Conservation (phyloP, 2,888 invertebrate species). For the Rhagophthalmus giganteus region DNA sequence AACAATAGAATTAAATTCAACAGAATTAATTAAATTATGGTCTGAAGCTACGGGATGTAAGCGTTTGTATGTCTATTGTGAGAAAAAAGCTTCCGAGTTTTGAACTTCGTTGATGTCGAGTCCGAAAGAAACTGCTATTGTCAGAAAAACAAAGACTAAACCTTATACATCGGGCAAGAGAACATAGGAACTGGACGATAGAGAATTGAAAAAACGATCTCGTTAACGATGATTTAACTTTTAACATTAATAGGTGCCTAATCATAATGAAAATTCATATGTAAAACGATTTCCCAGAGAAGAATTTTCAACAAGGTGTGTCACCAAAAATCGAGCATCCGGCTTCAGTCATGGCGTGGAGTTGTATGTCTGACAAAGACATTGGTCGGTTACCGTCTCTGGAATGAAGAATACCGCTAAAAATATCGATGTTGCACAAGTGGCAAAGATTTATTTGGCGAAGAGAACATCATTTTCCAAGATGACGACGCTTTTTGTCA, state of each 20-base stretch:
- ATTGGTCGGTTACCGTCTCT: too few species aligned
- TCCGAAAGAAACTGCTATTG: neutral
- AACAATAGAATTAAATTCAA: constrained; percentile 1
- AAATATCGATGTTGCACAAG: too few species aligned
- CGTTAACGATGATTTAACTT: neutral
- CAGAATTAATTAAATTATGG: neutral
- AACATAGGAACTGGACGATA: constrained; percentile 1
- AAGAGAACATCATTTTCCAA: constrained; percentile 3
- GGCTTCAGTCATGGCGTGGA: too few species aligned
- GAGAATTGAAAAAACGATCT: neutral
- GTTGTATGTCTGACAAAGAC: too few species aligned
- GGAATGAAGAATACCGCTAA: too few species aligned
- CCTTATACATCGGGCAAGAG: neutral
- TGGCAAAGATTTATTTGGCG: too few species aligned
- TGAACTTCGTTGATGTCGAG: neutral
- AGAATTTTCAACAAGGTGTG: too few species aligned
- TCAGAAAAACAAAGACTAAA: neutral
- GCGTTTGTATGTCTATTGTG: neutral
- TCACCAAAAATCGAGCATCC: too few species aligned
- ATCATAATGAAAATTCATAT: neutral
- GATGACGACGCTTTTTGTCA: neutral
- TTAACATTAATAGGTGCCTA: neutral
- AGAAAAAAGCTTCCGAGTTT: neutral
- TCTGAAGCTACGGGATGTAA: neutral
- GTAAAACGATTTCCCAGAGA: neutral